Evolutionary conservation across 2,113 vertebrate genomes (phyloP), one percentile per base, ranked within the genome.

Genomic region (Mus musculus): DNA sequence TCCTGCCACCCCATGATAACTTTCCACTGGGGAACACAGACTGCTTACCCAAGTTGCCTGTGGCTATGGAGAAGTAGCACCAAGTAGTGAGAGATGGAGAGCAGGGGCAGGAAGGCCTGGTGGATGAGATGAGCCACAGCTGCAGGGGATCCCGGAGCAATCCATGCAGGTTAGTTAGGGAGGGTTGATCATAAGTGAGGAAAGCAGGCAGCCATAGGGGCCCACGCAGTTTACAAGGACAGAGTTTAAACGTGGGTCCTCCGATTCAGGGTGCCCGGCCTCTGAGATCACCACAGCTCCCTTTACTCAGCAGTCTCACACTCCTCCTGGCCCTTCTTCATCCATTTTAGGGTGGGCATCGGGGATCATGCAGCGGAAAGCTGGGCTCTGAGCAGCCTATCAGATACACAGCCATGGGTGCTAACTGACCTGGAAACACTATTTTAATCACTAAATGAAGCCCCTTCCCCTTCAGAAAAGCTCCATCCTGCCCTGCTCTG

Each of bases 1-100:
- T 2, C 39, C 82, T 11, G 46, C 33, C 19, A 56, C 2, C 5
- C 0, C 0, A 0, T 2, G 4, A 54, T 11, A 24, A 46, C 5
- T 0, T 33, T 16, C 82, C 20, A 13, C 0, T 72, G 2, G 2
- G 1, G 72, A 28, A 91, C 30, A 61, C 12, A 56, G 84, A 67
- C 39, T 63, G 13, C 11, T 14, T 49, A 65, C 69, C 39, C 33
- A 54, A 19, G 56, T 33, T 26, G 16, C 46, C 14, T 56, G 1
- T 2, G 36, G 33, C 86, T 49, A 13, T 46, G 46, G 61, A 67
- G 67, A 36, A 13, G 10, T 59, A 54, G 16, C 52, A 13, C 30
- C 36, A 4, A 9, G 16, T 13, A 75, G 54, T 36, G 30, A 7
- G 10, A n/a, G 59, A 39, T 1, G 4, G 75, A 20, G 46, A 30